Evolutionary conservation across 2,888 invertebrate species (phyloP).

Genomic region (Perizoma flavofasciatum): DNA sequence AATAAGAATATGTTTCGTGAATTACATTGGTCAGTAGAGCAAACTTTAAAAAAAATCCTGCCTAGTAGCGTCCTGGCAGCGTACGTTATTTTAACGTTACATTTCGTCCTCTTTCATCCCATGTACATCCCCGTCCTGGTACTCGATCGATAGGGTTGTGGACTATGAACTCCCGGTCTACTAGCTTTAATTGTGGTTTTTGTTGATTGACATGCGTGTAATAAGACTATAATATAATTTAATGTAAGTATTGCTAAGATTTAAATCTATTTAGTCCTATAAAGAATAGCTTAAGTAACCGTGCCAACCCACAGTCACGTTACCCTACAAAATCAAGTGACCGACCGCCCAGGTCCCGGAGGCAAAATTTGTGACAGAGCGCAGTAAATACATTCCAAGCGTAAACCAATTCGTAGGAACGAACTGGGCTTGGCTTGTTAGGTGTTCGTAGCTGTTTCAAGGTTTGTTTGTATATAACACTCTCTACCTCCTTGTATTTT

Average conservation of each 20-base stretch:
- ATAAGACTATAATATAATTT: conserved; percentile 20
- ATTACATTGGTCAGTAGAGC: not conserved
- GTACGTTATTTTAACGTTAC: too few species aligned
- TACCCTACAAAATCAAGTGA: conserved; percentile 35
- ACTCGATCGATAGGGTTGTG: too few species aligned
- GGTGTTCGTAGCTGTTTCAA: not conserved
- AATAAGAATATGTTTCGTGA: not conserved
- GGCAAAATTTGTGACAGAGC: conserved; percentile 15
- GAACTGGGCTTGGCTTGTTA: not conserved
- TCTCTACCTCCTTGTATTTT: not conserved
- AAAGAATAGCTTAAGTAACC: conserved; percentile 32
- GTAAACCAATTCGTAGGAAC: too few species aligned
- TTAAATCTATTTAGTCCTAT: conserved; percentile 29
- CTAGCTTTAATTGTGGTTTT: conserved; percentile 13
- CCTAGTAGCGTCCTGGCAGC: too few species aligned
- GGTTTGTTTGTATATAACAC: too few species aligned
- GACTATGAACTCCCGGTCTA: too few species aligned
- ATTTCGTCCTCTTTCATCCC: too few species aligned
- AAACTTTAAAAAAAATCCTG: not conserved
- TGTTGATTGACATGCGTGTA: conserved; percentile 19
- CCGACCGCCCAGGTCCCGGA: conserved; percentile 24
- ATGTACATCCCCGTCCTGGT: too few species aligned
- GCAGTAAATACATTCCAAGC: too few species aligned
- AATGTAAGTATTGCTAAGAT: conserved; percentile 15
- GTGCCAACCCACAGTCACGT: conserved; percentile 26